These are phyloP conservation scores for Sesia apiformis DNA, from an alignment of 2,888 invertebrate species.

Conservation along the genomic window DNA sequence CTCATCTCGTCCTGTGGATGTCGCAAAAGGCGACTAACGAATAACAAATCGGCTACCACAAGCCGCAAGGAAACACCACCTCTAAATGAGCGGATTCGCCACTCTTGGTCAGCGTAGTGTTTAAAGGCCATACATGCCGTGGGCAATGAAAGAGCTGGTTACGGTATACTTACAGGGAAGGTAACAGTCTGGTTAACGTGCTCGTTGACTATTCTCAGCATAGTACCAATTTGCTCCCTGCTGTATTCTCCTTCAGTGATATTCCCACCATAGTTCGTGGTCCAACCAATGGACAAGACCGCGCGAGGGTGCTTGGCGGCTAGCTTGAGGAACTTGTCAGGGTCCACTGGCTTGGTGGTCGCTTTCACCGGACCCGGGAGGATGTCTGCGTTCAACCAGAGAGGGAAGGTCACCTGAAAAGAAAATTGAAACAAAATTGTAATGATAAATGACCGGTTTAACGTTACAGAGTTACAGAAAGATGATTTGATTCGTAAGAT, in stretches of 20 bases:
- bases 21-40: no score
- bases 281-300: conserved; percentile 90
- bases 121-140: no score
- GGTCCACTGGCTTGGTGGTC: conserved; percentile 75
- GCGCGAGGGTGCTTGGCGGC: conserved; percentile 76
- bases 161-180: conserved; percentile 75
- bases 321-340: conserved; percentile 76
- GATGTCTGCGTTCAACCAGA: conserved; percentile 94
- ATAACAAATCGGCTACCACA: no score
- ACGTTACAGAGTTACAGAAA: no score
- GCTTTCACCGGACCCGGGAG: conserved; percentile 82
- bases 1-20: no score
- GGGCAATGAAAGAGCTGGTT: no score
- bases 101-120: no score
- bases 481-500: no score
- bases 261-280: conserved; percentile 77
- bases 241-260: conserved; percentile 76
- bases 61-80: no score
- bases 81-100: no score
- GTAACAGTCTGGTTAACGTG: conserved; percentile 80
- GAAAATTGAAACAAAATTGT: conserved; percentile 4
- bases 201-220: conserved; percentile 76
- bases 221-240: conserved; percentile 77
- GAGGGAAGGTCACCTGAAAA: conserved; percentile 78
- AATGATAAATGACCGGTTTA: no score